A percentile compares a stretch with the other conserved stretches of the same genome.
phyloP scores from a whole-genome alignment of 2,113 vertebrate genomes.

The Glaucomys volans region DNA sequence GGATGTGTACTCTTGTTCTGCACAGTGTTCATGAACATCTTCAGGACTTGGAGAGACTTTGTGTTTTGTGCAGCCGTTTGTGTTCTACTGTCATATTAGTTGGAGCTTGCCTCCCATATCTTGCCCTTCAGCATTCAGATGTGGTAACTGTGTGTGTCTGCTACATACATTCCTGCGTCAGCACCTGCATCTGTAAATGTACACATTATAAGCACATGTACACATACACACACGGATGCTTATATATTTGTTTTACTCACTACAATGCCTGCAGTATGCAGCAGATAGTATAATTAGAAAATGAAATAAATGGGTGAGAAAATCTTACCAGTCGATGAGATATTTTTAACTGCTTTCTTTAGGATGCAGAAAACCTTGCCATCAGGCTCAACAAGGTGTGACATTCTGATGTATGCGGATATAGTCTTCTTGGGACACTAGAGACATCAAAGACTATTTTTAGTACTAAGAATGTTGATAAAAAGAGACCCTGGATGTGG shows the following conservation, averaged over 20 bases:
- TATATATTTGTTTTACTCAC: neutral
- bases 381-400: neutral
- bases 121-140: neutral
- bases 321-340: neutral
- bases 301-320: neutral
- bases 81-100: neutral
- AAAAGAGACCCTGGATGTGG: neutral
- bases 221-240: neutral
- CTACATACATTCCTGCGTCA: neutral
- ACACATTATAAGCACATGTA: neutral
- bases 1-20: neutral
- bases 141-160: neutral
- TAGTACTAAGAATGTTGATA: neutral
- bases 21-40: neutral
- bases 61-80: neutral
- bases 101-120: neutral
- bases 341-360: neutral
- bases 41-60: neutral
- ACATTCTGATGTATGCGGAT: neutral
- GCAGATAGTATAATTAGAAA: conserved; percentile 37
- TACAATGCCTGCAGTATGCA: neutral
- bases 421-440: neutral
- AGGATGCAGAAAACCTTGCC: neutral
- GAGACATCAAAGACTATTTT: neutral
- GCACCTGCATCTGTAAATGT: neutral